These are phyloP conservation scores for Dryadula phaetusa DNA, from an alignment of 2,888 invertebrate genomes.

Conservation along the genomic window DNA sequence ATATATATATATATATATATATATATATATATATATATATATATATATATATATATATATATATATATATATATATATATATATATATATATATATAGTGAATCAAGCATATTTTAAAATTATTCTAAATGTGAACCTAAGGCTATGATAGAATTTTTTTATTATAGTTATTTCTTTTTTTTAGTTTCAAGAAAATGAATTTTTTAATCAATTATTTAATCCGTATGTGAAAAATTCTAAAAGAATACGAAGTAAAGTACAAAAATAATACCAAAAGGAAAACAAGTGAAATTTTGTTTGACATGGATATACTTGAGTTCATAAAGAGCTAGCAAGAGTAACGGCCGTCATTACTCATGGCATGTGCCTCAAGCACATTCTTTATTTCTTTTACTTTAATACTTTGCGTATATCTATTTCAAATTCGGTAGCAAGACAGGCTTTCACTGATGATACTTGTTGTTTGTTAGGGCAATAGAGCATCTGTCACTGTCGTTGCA, in stretches of 20 bases:
- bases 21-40: too few relatives aligned
- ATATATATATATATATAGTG: too few relatives aligned
- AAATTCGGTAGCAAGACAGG: constrained; percentile 62
- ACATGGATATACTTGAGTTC: constrained; percentile 74
- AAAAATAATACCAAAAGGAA: constrained; percentile 57
- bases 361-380: constrained; percentile 64
- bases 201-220: too few relatives aligned
- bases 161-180: too few relatives aligned
- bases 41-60: too few relatives aligned
- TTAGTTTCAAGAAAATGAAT: too few relatives aligned
- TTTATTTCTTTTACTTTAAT: constrained; percentile 57
- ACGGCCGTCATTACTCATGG: constrained; percentile 73
- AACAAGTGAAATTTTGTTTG: constrained; percentile 74
- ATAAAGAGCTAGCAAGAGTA: constrained; percentile 69
- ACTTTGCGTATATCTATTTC: constrained; percentile 59
- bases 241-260: constrained; percentile 38
- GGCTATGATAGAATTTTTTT: too few relatives aligned
- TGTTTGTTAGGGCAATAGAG: constrained; percentile 54
- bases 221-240: constrained; percentile 1
- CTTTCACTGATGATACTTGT: constrained; percentile 62
- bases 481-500: constrained; percentile 42
- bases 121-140: too few relatives aligned
- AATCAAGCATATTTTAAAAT: too few relatives aligned
- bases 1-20: too few relatives aligned
- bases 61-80: too few relatives aligned